Percentiles rank a stretch among this genome's conserved stretches.
These are phyloP conservation scores for Batillaria attramentaria DNA, from an alignment of 1,140 invertebrate species.

Conservation along the genomic window DNA sequence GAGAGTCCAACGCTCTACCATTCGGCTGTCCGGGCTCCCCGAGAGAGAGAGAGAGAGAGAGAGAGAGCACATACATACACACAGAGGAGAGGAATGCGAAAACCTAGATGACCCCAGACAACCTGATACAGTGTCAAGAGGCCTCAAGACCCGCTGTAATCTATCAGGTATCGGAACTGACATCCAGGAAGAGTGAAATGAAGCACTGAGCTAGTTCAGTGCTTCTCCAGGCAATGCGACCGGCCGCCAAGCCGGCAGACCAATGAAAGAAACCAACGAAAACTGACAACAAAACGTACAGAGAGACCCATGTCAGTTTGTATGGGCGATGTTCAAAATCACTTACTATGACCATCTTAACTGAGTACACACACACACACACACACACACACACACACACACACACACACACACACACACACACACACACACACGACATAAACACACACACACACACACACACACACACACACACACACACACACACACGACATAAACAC, in stretches of 20 bases:
- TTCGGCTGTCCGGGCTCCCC: not conserved
- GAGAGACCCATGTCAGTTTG: too few relatives aligned
- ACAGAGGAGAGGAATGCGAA: too few relatives aligned
- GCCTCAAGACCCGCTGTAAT: too few relatives aligned
- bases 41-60: not conserved
- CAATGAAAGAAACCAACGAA: not conserved
- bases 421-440: not conserved
- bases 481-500: not conserved
- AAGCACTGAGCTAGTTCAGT: not conserved
- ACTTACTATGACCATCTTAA: too few relatives aligned
- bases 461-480: not conserved
- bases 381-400: constrained; percentile 8
- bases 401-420: not conserved
- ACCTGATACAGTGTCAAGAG: too few relatives aligned
- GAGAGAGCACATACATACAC: too few relatives aligned
- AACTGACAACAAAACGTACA: not conserved
- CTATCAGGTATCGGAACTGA: too few relatives aligned
- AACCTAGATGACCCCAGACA: too few relatives aligned
- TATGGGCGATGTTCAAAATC: too few relatives aligned
- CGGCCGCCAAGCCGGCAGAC: not conserved
- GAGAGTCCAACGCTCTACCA: not conserved
- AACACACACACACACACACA: not conserved
- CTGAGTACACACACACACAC: not conserved
- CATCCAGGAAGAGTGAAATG: not conserved
- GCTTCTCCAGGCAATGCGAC: not conserved